Evolutionary conservation across 37 sponge, comb jelly and placozoan species (phyloP).

Genomic region (Beroe ovata): DNA sequence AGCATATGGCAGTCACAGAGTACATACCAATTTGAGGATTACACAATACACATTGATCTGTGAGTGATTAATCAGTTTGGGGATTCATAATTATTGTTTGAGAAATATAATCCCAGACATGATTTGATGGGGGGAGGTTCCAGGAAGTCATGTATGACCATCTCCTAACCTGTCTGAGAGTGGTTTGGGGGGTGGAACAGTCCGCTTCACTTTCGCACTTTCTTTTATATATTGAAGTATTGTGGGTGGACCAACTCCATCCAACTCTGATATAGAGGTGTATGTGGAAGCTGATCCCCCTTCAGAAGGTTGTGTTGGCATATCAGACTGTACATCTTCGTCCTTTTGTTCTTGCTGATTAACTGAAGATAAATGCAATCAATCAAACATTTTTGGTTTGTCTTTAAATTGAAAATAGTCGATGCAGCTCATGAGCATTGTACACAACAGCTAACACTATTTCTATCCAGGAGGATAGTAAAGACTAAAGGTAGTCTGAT

Average conservation of each 20-base stretch:
- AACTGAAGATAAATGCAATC: background rate
- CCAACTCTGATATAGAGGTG: conserved; percentile 21
- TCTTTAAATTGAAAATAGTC: background rate
- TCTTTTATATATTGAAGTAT: conserved; percentile 52
- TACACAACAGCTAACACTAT: background rate
- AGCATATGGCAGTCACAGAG: no score
- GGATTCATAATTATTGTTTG: no score
- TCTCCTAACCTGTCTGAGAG: conserved; percentile 65
- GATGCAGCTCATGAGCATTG: background rate
- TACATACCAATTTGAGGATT: no score
- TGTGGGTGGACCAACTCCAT: conserved; percentile 58
- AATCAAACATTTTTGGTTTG: background rate
- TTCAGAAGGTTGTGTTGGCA: background rate
- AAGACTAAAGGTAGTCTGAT: no score
- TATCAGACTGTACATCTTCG: background rate
- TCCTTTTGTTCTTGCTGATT: background rate
- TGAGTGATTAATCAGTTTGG: no score
- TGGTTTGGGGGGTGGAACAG: conserved; percentile 56
- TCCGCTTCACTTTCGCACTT: background rate
- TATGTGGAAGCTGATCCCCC: conserved; percentile 8
- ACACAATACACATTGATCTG: no score
- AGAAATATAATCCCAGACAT: no score
- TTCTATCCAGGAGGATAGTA: no score
- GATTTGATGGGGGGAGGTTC: no score
- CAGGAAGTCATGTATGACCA: no score